Evolutionary conservation across 2,797 vertebrate genomes (phyloP).

Genomic region (Monodelphis domestica): DNA sequence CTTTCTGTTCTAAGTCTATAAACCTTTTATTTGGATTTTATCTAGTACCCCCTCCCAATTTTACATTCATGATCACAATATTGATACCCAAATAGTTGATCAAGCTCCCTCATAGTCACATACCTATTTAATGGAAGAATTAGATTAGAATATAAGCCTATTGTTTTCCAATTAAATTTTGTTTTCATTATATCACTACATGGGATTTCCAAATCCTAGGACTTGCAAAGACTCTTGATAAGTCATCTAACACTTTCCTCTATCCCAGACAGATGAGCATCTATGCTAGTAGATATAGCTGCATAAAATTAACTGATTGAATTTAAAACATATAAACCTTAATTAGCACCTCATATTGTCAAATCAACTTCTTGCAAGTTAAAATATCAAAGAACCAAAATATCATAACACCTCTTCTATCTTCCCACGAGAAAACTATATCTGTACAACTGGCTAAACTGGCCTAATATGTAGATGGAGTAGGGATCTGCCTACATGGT

Average conservation of each 20-base stretch:
- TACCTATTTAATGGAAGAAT: background rate
- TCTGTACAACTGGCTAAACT: slow-evolving; percentile 2
- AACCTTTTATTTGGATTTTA: too few species aligned
- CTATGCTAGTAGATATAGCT: background rate
- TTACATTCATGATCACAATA: background rate
- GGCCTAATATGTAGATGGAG: background rate
- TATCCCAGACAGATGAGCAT: background rate
- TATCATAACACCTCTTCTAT: slow-evolving; percentile 7
- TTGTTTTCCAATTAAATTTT: background rate
- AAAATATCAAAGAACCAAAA: slow-evolving; percentile 2
- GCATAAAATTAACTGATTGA: slow-evolving; percentile 6
- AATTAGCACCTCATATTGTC: slow-evolving; percentile 6
- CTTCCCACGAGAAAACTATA: slow-evolving; percentile 2
- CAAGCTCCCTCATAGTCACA: background rate
- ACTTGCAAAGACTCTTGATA: background rate
- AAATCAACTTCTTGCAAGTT: background rate
- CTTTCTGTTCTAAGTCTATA: background rate
- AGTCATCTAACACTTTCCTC: background rate
- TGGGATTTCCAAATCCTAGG: background rate
- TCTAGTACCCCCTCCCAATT: background rate
- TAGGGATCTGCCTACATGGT: background rate
- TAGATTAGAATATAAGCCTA: background rate
- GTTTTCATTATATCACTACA: background rate
- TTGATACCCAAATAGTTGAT: background rate
- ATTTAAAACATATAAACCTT: slow-evolving; percentile 10